Base-by-base conservation (phyloP, 2,797 vertebrate species). In the Acridotheres tristis region DNA sequence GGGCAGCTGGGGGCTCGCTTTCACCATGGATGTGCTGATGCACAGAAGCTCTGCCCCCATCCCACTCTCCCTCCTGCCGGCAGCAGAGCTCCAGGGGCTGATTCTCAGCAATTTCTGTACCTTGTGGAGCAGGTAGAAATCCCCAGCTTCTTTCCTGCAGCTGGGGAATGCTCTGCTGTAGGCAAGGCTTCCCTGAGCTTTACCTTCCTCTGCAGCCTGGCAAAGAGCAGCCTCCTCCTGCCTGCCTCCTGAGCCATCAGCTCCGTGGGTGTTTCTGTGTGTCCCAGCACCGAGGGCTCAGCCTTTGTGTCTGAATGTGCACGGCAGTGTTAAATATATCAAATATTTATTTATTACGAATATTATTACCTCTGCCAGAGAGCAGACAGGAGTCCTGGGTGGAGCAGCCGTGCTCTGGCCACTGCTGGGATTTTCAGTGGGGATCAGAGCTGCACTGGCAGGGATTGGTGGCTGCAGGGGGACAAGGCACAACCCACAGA, bases 361-460 rank as follows among this genome's bases (percentile, higher is more conserved):
- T 36, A 36, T 36, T 36, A 36, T 36, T 58, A 57, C 67, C 91
- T 81, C 72, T 32, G 9, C 51, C 40, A 55, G 58, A 93, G 81
- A 71, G 59, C 68, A 92, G 62, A 38, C 84, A 85, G 80, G 48
- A 86, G 68, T 11, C 19, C 26, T 13, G 51, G 34, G 15, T 55
- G 88, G 93, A 95, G 81, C 66, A 97, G 94, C 81, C 88, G 57
- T 63, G 14, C 91, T 27, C 85, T 87, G 69, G 76, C 57, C 72
- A 75, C 54, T 29, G 81, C 68, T 89, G 62, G 15, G 1, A 50
- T 57, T 84, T 61, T 47, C 57, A 85, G 62, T 68, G 68, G 75
- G 42, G 73, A 82, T 63, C 90, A 83, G 94, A 94, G 83, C 77
- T 82, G 55, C 45, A 40, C 6, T 7, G 25, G 67, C 47, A 73